Percentiles rank a stretch among this genome's conserved stretches.
Evolutionary conservation across 2,113 vertebrate genomes (phyloP).

Genomic region (Nanger granti): DNA sequence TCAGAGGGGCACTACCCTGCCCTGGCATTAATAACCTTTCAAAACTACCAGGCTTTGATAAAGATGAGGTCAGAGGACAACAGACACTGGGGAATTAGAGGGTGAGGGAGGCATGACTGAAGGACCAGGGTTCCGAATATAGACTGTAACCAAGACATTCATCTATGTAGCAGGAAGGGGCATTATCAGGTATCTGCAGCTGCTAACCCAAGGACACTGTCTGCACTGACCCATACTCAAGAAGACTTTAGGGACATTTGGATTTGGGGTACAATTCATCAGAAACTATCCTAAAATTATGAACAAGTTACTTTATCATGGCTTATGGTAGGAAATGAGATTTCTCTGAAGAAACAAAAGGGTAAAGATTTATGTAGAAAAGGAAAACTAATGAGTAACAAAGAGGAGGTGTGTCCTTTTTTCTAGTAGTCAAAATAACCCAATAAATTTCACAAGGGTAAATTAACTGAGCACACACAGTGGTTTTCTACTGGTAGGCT

Average conservation of each 20-base stretch:
- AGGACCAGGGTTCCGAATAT: not conserved
- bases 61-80: constrained; percentile 13
- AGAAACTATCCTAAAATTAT: not conserved
- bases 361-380: not conserved
- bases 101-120: not conserved
- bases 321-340: not conserved
- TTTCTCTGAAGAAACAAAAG: constrained; percentile 18
- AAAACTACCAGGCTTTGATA: not conserved
- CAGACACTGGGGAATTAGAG: not conserved
- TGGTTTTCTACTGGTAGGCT: not conserved
- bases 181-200: not conserved
- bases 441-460: not conserved
- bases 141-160: not conserved
- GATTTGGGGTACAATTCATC: not conserved
- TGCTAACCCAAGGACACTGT: not conserved
- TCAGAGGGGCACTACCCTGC: not conserved
- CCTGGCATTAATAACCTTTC: constrained; percentile 9
- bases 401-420: not conserved
- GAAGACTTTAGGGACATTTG: not conserved
- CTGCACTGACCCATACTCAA: not conserved
- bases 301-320: not conserved
- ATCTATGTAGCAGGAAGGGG: not conserved
- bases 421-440: not conserved
- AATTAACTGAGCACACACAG: not conserved
- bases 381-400: not conserved